Conservation (phyloP, 2,113 vertebrate species). For the Megaptera novaeangliae region DNA sequence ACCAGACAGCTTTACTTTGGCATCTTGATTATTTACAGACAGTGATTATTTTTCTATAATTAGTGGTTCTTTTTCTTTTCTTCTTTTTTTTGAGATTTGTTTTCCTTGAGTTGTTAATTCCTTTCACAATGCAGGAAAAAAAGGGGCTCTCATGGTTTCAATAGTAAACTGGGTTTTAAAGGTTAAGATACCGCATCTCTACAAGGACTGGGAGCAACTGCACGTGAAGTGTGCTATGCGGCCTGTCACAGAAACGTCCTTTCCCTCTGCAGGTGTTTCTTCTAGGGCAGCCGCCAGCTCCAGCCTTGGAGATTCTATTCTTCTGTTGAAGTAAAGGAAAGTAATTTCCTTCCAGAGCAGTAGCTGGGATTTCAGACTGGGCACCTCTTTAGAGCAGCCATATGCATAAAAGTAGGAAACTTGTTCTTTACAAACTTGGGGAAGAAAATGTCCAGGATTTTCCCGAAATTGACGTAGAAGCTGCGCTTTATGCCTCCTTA, state of each 20-base stretch:
- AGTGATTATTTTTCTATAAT: background rate
- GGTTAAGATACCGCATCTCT: background rate
- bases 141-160: background rate
- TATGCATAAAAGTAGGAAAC: conserved; percentile 30
- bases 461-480: background rate
- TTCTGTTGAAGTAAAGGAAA: conserved; percentile 9
- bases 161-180: background rate
- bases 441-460: background rate
- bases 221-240: background rate
- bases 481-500: background rate
- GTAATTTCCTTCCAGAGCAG: background rate
- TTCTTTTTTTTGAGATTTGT: background rate
- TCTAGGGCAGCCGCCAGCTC: background rate
- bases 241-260: accelerated
- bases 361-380: conserved; percentile 11
- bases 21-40: background rate
- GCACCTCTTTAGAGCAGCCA: conserved; percentile 28
- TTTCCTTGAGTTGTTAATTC: background rate
- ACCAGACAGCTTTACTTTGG: background rate
- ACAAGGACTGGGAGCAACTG: background rate
- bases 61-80: background rate
- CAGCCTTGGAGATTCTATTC: background rate
- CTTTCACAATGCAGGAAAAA: background rate
- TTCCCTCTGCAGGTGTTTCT: background rate
- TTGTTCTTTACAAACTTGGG: background rate